Conservation (phyloP, 2,797 vertebrate species). For the Silurus lanzhouensis region DNA sequence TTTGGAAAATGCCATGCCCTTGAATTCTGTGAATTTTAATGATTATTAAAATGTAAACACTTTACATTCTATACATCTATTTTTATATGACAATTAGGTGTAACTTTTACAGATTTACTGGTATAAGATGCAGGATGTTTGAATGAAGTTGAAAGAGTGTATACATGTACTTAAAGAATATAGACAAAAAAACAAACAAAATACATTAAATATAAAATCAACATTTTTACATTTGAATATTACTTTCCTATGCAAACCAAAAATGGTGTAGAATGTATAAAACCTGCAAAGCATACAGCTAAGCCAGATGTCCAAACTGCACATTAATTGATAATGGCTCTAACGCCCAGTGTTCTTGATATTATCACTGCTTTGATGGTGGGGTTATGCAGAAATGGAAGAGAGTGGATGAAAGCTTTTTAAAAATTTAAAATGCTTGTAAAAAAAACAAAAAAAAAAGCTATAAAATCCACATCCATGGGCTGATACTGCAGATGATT, state of each 20-base stretch:
- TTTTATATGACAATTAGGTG: background rate
- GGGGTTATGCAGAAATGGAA: slow-evolving; percentile 63
- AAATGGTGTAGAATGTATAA: background rate
- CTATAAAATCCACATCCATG: slow-evolving; percentile 44
- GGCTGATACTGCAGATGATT: slow-evolving; percentile 29
- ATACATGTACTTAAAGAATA: background rate
- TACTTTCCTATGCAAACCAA: background rate
- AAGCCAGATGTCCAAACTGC: slow-evolving; percentile 57
- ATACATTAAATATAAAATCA: background rate
- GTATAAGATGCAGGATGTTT: background rate
- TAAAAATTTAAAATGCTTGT: slow-evolving; percentile 67
- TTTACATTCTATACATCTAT: background rate
- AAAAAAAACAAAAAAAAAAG: slow-evolving; percentile 52
- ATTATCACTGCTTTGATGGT: slow-evolving; percentile 67
- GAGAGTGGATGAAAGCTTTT: slow-evolving; percentile 57
- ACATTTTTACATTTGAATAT: background rate
- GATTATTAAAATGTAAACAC: background rate
- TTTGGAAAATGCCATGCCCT: no score
- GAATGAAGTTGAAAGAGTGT: background rate
- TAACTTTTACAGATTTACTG: background rate
- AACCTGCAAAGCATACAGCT: background rate
- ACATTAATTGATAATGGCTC: slow-evolving; percentile 68
- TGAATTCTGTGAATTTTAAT: background rate
- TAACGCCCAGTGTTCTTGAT: slow-evolving; percentile 58
- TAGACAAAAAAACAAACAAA: background rate